Percentiles rank a stretch among this genome's conserved stretches.
Conservation (phyloP, 2,797 vertebrate species). For the Sphaeramia orbicularis region DNA sequence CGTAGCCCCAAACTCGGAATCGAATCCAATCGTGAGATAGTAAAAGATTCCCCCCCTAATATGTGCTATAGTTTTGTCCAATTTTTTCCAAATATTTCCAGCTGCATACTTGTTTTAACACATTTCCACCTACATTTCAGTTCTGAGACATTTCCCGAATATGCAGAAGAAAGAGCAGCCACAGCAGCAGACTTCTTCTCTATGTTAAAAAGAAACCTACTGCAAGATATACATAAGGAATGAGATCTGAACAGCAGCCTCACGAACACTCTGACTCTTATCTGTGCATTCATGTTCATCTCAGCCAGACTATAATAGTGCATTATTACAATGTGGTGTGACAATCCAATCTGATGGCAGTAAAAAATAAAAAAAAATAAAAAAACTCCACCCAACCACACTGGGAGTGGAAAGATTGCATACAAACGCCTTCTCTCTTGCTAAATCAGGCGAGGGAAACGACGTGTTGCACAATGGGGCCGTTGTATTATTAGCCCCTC, state of each 20-base stretch:
- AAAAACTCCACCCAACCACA: slow-evolving; percentile 66
- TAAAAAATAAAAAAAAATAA: too few species aligned
- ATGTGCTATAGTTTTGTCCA: too few species aligned
- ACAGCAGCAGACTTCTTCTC: background rate
- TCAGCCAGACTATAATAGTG: slow-evolving; percentile 61
- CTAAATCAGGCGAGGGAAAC: slow-evolving; percentile 78
- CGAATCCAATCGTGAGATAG: too few species aligned
- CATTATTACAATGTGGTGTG: slow-evolving; percentile 66
- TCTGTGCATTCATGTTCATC: slow-evolving; percentile 54
- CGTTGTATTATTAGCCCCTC: slow-evolving; percentile 79
- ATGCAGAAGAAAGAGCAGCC: slow-evolving; percentile 3
- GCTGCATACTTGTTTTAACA: background rate
- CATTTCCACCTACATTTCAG: slow-evolving; percentile 4
- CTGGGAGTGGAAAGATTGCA: slow-evolving; percentile 73
- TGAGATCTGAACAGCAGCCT: slow-evolving; percentile 15
- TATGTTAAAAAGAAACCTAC: slow-evolving; percentile 7
- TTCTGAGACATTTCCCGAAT: slow-evolving; percentile 11
- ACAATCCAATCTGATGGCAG: slow-evolving; percentile 76
- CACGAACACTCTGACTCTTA: slow-evolving; percentile 29
- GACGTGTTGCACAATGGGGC: slow-evolving; percentile 71
- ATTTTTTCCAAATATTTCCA: slow-evolving; percentile 9
- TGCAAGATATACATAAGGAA: background rate
- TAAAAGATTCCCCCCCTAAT: too few species aligned
- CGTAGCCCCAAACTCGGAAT: too few species aligned
- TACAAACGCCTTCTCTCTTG: slow-evolving; percentile 67